phyloP scores from a whole-genome alignment of 2,888 invertebrate species.

The Phalera bucephala region DNA sequence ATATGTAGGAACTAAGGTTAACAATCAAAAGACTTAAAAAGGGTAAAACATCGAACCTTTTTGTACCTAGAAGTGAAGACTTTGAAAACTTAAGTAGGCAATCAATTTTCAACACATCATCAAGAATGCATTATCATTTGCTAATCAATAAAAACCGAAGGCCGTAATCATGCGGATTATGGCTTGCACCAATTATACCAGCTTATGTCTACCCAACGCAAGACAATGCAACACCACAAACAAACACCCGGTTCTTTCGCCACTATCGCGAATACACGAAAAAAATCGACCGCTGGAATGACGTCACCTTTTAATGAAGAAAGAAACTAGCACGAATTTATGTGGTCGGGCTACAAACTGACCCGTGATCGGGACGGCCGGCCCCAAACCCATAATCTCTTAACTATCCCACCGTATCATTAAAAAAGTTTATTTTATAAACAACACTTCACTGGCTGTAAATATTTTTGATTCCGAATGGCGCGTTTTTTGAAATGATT shows the following conservation, averaged over 20 bases:
- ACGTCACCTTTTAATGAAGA: conserved; percentile 78
- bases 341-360: conserved; percentile 61
- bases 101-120: no score
- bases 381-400: conserved; percentile 68
- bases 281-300: conserved; percentile 63
- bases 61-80: no score
- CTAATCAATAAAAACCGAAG: conserved; percentile 58
- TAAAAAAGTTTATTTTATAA: conserved; percentile 29
- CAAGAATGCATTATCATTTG: conserved; percentile 34
- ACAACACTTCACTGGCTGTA: conserved; percentile 43
- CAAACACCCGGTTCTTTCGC: background rate
- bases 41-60: no score
- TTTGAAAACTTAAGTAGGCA: no score
- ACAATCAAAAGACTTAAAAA: no score
- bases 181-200: conserved; percentile 29
- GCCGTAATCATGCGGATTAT: conserved; percentile 40
- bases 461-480: conserved; percentile 25
- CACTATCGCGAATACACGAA: conserved; percentile 35
- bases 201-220: conserved; percentile 31
- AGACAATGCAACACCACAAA: conserved; percentile 61
- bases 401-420: conserved; percentile 62
- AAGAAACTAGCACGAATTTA: conserved; percentile 63
- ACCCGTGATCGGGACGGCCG: conserved; percentile 52
- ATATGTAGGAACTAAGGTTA: no score
- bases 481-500: conserved; percentile 35